Conservation (phyloP, 2,888 invertebrate genomes). For the Dysmachus trigonus region DNA sequence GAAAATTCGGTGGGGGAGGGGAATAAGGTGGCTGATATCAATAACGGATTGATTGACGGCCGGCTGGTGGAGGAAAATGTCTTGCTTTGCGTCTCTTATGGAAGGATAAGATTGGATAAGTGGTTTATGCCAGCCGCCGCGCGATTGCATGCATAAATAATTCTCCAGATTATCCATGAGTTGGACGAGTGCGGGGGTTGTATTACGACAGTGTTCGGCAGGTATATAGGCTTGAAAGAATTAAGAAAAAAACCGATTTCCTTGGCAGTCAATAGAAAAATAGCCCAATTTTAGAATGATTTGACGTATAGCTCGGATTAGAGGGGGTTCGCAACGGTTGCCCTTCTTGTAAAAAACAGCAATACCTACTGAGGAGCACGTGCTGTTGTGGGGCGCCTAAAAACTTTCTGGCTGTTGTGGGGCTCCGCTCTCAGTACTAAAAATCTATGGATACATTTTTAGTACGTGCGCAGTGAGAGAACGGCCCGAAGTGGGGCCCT, state of each 20-base stretch:
- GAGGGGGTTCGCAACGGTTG: neutral
- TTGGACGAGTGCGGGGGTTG: neutral
- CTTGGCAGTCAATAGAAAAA: neutral
- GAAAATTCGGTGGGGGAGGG: neutral
- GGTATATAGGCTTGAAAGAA: neutral
- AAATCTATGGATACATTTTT: neutral
- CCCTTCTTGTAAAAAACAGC: neutral
- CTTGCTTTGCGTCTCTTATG: conserved; percentile 8
- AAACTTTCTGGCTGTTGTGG: neutral
- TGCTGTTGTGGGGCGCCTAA: neutral
- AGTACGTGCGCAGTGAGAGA: conserved; percentile 29
- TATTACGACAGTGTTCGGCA: neutral
- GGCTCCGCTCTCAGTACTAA: neutral
- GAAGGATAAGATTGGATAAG: conserved; percentile 34
- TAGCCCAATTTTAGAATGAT: neutral
- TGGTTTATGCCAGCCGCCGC: neutral
- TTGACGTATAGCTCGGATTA: neutral
- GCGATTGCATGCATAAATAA: conserved; percentile 24
- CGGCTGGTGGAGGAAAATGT: neutral
- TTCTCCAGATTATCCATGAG: neutral
- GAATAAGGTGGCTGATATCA: neutral
- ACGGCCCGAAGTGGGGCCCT: neutral
- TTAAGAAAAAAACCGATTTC: neutral
- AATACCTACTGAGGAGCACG: neutral
- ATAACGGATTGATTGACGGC: conserved; percentile 26